phyloP scores from a whole-genome alignment of 1,140 invertebrate species.

The Drosophila ohnishii region DNA sequence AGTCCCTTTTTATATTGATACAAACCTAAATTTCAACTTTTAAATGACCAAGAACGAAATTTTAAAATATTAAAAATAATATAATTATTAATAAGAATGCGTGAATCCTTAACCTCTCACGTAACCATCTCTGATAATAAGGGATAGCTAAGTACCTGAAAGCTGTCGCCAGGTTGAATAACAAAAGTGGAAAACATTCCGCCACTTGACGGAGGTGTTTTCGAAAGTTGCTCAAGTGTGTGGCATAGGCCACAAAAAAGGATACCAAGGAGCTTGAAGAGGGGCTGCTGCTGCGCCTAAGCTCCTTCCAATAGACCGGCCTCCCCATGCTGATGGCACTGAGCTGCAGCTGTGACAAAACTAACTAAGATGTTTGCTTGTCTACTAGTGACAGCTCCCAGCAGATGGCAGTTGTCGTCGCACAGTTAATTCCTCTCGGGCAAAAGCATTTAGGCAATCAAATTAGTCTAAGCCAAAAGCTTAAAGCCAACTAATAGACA shows the following conservation, averaged over 20 bases:
- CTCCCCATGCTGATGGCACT: slow-evolving; percentile 10
- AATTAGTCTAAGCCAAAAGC: slow-evolving; percentile 49
- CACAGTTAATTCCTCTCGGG: slow-evolving; percentile 34
- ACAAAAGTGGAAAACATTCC: slow-evolving; percentile 44
- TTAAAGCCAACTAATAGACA: slow-evolving; percentile 50
- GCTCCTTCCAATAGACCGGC: slow-evolving; percentile 25
- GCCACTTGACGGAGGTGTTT: slow-evolving; percentile 46
- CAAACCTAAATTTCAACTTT: not conserved
- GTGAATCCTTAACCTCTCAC: slow-evolving; percentile 7
- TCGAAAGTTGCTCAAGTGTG: slow-evolving; percentile 49
- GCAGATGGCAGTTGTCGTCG: slow-evolving; percentile 29
- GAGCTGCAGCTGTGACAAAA: slow-evolving; percentile 18
- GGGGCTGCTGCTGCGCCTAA: slow-evolving; percentile 14
- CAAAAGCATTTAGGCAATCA: slow-evolving; percentile 45
- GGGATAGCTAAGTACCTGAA: slow-evolving; percentile 24
- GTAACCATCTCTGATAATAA: slow-evolving; percentile 7
- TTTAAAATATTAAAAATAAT: not conserved
- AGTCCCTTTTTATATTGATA: not conserved
- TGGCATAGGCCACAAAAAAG: slow-evolving; percentile 17
- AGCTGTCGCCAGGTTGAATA: slow-evolving; percentile 18
- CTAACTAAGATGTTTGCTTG: slow-evolving; percentile 29
- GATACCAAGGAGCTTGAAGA: not conserved
- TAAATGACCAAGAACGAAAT: not conserved
- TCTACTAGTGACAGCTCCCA: slow-evolving; percentile 42
- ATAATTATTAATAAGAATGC: not conserved